Base-by-base conservation (phyloP, 2,888 invertebrate species). In the Caenorhabditis sulstoni region DNA sequence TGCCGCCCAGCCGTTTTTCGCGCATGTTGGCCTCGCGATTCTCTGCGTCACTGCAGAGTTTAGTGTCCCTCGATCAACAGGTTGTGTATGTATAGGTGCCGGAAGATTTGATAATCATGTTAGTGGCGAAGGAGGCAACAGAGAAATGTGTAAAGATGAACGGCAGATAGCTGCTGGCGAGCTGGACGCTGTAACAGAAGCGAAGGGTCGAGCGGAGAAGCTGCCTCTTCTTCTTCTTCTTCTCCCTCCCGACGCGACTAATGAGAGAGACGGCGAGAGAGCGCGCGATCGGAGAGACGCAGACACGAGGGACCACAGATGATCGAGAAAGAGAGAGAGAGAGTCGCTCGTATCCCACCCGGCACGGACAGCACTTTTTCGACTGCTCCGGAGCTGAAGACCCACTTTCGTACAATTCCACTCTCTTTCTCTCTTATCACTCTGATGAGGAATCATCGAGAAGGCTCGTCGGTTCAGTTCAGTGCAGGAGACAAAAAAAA, bases 351-450 rank as follows among this genome's bases (percentile, higher is more conserved):
- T n/a, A n/a, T n/a, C n/a, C n/a, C n/a, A n/a, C n/a, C 12, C n/a
- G 11, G 5, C 37, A 53, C 29, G 49, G 45, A 66, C 66, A 70
- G 70, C 61, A 70, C 70, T 70, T 70, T 70, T 70, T 70, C 70
- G 57, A 57, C 57, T 12, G 45, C 37, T 52, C 39, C 9, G 20
- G n/a, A n/a, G n/a, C n/a, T n/a, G n/a, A n/a, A n/a, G n/a, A n/a
- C n/a, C n/a, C 39, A 16, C 29, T 59, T 61, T 70, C 68, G 59
- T 61, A 61, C 61, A 53, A 52, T 58, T 44, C 23, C 39, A 29
- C 18, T 44, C 39, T 29, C 50, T 18, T 16, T 47, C 58, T 12
- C 50, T 65, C 35, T 35, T 44, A 94, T 94, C 93, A 97, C 97
- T 55, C 44, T 53, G 22, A 39, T 53, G 47, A 8, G 50, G n/a